Evolutionary conservation across 2,888 invertebrate species (phyloP), one percentile per base, ranked within the genome.

Genomic region (Caprella mutica): DNA sequence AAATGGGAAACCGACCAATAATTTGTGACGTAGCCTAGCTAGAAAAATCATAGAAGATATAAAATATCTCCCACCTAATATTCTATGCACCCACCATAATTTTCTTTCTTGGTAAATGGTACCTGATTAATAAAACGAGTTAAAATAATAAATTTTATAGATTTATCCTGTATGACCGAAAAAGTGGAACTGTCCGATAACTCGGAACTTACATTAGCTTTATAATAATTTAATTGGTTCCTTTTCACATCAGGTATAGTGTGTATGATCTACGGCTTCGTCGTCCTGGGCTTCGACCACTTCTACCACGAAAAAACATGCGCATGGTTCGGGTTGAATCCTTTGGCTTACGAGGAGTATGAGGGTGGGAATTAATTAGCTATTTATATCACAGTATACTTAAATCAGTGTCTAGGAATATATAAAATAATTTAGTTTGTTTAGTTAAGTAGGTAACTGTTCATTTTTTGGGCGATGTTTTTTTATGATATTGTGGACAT

Each of bases 291-390:
- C 35, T 67, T 77, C 67, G 77, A 79, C 66, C 68, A 73, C 5
- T 67, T 72, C 24, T 74, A 69, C 61, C 75, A 76, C 14, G 74
- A 76, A 48, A 68, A 70, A 38, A 68, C 77, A 9, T 72, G 75
- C 42, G 67, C 70, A 12, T 77, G 77, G 66, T 77, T 79, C 67
- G 77, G 76, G 1, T 70, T 77, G 17, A 77, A 78, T 68, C 76
- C 77, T 4, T 69, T 78, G 8, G 71, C 72, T 38, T 73, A 73
- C 65, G 77, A 78, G 68, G 71, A 70, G 43, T 71, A 76, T 64
- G 66, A 74, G 30, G 72, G 77, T 77, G 71, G 71, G 72, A 9
- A 33, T 33, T 8, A 33, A 33, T 8, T 33, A 9, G 8, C 14
- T 9, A 9, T 8, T 33, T 33, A 8, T 33, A 33, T 33, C 33